Evolutionary conservation across 2,113 vertebrate genomes (phyloP).

Genomic region (Tragelaphus buxtoni): DNA sequence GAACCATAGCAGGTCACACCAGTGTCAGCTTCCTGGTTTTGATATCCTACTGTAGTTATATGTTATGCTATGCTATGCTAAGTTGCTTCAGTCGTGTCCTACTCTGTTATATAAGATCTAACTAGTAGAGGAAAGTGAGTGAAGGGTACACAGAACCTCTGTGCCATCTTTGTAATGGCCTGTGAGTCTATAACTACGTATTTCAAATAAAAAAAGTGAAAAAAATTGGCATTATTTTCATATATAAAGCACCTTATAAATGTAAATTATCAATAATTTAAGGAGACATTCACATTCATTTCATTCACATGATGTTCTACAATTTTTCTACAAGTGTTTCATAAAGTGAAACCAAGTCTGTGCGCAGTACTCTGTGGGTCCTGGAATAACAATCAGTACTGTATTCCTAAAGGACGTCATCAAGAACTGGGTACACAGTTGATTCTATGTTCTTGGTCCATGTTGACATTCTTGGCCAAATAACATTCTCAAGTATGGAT

Average conservation of each 20-base stretch:
- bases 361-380: background rate
- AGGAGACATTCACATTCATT: background rate
- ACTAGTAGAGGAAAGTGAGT: background rate
- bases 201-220: conserved; percentile 20
- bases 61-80: no score
- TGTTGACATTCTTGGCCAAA: background rate
- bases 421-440: background rate
- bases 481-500: background rate
- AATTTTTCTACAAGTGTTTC: background rate
- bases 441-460: background rate
- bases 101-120: background rate
- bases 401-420: background rate
- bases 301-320: background rate
- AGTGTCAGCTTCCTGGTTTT: background rate
- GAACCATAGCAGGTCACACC: background rate
- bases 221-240: background rate
- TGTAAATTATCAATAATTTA: background rate
- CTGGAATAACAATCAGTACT: background rate
- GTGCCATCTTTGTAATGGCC: background rate
- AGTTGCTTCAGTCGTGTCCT: no score
- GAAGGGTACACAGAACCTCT: background rate
- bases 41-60: background rate
- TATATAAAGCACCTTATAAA: background rate
- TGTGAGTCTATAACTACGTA: background rate
- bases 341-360: background rate